Evolutionary conservation across 2,888 invertebrate genomes (phyloP).

Genomic region (Apoderus coryli): DNA sequence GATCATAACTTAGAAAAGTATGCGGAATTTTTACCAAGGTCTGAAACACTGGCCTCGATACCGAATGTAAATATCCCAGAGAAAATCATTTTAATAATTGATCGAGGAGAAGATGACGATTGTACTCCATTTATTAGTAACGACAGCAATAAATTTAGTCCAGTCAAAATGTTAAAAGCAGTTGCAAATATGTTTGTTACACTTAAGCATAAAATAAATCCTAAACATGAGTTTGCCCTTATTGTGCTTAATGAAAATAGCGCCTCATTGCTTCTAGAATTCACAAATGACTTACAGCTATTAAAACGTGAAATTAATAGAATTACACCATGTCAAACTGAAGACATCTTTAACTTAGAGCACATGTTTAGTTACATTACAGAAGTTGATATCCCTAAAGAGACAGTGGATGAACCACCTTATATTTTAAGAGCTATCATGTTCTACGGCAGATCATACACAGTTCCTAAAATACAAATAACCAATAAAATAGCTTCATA

Average conservation of each 20-base stretch:
- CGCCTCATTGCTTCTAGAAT: constrained; percentile 42
- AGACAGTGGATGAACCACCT: constrained; percentile 34
- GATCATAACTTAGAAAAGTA: constrained; percentile 15
- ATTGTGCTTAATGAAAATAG: constrained; percentile 39
- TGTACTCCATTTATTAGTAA: constrained; percentile 39
- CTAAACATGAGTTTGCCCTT: constrained; percentile 48
- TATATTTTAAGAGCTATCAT: constrained; percentile 47
- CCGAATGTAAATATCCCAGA: constrained; percentile 28
- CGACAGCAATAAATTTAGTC: constrained; percentile 39
- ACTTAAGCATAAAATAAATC: constrained; percentile 44
- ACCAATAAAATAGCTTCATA: constrained; percentile 24
- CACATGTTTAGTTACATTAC: constrained; percentile 40
- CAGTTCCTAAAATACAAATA: constrained; percentile 43
- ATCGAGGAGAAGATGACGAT: constrained; percentile 42
- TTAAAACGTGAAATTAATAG: constrained; percentile 42
- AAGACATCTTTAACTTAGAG: constrained; percentile 40
- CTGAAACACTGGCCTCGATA: constrained; percentile 9
- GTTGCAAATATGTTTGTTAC: constrained; percentile 46
- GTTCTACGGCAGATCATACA: constrained; percentile 52
- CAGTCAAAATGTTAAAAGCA: constrained; percentile 47
- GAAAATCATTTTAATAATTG: constrained; percentile 47
- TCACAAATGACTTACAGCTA: constrained; percentile 45
- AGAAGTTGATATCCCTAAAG: constrained; percentile 38
- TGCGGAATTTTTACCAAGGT: constrained; percentile 5
- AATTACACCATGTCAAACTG: constrained; percentile 37